A percentile compares a stretch with the other conserved stretches of the same genome.
These are phyloP conservation scores for Drosophila bocqueti DNA, from an alignment of 1,140 invertebrate species.

Conservation along the genomic window DNA sequence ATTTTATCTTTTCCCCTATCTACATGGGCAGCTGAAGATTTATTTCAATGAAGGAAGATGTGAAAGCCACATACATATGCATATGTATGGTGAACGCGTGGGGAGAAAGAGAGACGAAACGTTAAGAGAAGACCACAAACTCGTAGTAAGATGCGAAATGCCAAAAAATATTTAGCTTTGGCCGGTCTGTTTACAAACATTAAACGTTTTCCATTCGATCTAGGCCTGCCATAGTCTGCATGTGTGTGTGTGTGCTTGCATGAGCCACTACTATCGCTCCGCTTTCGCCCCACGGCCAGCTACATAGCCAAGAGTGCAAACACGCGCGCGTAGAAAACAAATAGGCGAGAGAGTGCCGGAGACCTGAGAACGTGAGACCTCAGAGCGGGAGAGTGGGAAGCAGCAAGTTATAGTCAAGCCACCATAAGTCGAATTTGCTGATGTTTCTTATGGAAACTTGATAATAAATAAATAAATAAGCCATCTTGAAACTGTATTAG, in stretches of 20 bases:
- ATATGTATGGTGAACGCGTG: slow-evolving; percentile 1
- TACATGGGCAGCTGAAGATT: background rate
- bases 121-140: slow-evolving; percentile 10
- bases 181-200: slow-evolving; percentile 72
- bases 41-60: slow-evolving; percentile 66
- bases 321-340: slow-evolving; percentile 78
- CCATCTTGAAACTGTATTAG: too few relatives aligned
- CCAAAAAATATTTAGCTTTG: slow-evolving; percentile 39
- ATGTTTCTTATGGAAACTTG: background rate
- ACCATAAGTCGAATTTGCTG: background rate
- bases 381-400: slow-evolving; percentile 15
- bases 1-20: background rate
- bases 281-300: slow-evolving; percentile 60
- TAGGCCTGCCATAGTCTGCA: slow-evolving; percentile 19
- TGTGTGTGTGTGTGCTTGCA: slow-evolving; percentile 7
- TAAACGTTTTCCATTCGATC: slow-evolving; percentile 53
- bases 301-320: slow-evolving; percentile 51
- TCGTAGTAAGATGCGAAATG: slow-evolving; percentile 52
- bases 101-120: slow-evolving; percentile 1
- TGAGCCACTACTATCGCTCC: slow-evolving; percentile 43
- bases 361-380: slow-evolving; percentile 6
- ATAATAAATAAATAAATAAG: background rate
- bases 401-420: slow-evolving; percentile 17
- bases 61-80: slow-evolving; percentile 55
- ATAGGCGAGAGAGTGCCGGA: slow-evolving; percentile 37